Conservation (phyloP, 2,797 vertebrate species). For the Myotis myotis region DNA sequence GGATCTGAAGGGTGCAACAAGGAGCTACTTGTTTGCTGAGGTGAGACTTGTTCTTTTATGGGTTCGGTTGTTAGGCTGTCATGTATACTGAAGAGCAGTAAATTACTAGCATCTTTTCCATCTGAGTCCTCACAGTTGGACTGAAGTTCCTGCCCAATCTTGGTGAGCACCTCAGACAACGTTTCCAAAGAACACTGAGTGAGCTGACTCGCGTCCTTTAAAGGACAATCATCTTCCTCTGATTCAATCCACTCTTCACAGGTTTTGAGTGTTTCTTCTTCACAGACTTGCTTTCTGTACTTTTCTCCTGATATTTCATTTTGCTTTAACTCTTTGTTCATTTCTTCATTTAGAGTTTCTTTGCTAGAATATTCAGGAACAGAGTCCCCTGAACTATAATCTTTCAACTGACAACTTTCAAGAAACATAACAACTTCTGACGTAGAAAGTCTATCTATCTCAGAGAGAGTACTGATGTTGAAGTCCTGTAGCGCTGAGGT, state of each 20-base stretch:
- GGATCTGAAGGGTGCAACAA: fast-evolving
- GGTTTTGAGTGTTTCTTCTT: constrained; percentile 7
- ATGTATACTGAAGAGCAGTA: neutral
- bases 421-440: constrained; percentile 53
- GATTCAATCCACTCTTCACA: constrained; percentile 63
- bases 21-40: neutral
- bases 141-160: neutral
- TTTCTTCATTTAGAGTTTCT: neutral
- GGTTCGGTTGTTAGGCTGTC: neutral
- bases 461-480: constrained; percentile 43
- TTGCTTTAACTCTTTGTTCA: constrained; percentile 40
- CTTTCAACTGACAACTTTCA: constrained; percentile 60
- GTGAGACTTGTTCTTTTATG: neutral
- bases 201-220: constrained; percentile 31
- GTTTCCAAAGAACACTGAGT: constrained; percentile 30
- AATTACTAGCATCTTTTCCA: neutral
- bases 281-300: neutral
- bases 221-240: constrained; percentile 62
- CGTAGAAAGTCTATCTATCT: constrained; percentile 26
- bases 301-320: neutral
- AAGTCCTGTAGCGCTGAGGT: neutral
- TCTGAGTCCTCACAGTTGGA: neutral
- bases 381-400: constrained; percentile 58
- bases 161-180: neutral
- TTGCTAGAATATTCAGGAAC: constrained; percentile 63